A percentile compares a stretch with the other conserved stretches of the same genome.
phyloP scores from a whole-genome alignment of 1,140 invertebrate species.

The Drosophila pallidifrons region DNA sequence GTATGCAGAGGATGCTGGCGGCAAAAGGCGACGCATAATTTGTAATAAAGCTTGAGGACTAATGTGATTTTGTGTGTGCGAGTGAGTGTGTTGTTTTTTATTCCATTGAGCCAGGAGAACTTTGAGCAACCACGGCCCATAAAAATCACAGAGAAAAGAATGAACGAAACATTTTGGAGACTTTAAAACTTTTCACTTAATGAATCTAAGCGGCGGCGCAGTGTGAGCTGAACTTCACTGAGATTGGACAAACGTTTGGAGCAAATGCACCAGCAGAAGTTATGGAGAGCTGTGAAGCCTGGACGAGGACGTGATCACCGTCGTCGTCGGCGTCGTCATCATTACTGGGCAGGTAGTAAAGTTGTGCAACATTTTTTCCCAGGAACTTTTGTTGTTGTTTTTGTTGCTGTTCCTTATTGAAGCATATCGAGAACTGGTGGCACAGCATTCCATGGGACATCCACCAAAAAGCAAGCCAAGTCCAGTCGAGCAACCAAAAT shows the following conservation, averaged over 20 bases:
- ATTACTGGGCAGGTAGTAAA: constrained; percentile 69
- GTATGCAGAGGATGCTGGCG: constrained; percentile 14
- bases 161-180: constrained; percentile 76
- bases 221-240: constrained; percentile 4
- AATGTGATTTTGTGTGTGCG: constrained; percentile 59
- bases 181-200: constrained; percentile 81
- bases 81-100: not conserved
- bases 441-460: constrained; percentile 82
- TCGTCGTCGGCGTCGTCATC: constrained; percentile 22
- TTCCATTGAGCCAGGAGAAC: constrained; percentile 23
- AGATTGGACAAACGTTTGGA: not conserved
- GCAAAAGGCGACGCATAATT: constrained; percentile 74
- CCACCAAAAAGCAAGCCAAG: constrained; percentile 59
- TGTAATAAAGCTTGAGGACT: constrained; percentile 81
- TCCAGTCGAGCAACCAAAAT: constrained; percentile 35
- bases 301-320: constrained; percentile 53
- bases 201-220: constrained; percentile 70
- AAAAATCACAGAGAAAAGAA: constrained; percentile 67
- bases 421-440: constrained; percentile 76
- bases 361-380: constrained; percentile 83
- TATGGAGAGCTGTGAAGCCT: constrained; percentile 14
- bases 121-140: constrained; percentile 39
- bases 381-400: constrained; percentile 61
- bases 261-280: too few species aligned
- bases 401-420: constrained; percentile 65